Evolutionary conservation across 2,797 vertebrate species (phyloP).

Genomic region (Galaxias olidus): DNA sequence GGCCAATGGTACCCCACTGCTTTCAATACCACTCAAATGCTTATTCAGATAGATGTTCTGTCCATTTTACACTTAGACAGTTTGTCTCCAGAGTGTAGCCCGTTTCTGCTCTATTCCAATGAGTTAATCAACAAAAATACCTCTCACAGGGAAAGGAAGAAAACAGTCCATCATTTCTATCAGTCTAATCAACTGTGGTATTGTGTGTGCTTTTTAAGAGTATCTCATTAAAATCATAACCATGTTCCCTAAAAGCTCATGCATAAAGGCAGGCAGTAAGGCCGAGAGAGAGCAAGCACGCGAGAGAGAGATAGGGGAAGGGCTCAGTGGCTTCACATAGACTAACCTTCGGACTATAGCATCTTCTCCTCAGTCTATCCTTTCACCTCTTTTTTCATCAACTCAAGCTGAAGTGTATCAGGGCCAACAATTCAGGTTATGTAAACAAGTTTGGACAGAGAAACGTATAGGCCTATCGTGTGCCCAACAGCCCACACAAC

Average conservation of each 20-base stretch:
- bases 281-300: no score
- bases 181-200: background rate
- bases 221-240: constrained; percentile 1
- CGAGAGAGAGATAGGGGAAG: no score
- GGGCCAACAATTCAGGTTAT: no score
- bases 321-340: background rate
- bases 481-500: no score
- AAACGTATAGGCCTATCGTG: no score
- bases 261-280: background rate
- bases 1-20: background rate
- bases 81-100: no score
- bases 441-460: no score
- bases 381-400: background rate
- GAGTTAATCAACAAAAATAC: background rate
- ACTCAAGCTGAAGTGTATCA: no score
- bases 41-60: no score
- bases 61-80: no score
- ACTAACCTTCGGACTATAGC: background rate
- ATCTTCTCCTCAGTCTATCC: background rate
- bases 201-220: background rate
- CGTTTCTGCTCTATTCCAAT: background rate
- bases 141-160: background rate
- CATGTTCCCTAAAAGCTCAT: background rate
- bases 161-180: background rate
- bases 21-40: no score